A percentile compares a stretch with the other conserved stretches of the same genome.
Evolutionary conservation across 2,797 vertebrate genomes (phyloP).

Genomic region (Onychomys torridus): DNA sequence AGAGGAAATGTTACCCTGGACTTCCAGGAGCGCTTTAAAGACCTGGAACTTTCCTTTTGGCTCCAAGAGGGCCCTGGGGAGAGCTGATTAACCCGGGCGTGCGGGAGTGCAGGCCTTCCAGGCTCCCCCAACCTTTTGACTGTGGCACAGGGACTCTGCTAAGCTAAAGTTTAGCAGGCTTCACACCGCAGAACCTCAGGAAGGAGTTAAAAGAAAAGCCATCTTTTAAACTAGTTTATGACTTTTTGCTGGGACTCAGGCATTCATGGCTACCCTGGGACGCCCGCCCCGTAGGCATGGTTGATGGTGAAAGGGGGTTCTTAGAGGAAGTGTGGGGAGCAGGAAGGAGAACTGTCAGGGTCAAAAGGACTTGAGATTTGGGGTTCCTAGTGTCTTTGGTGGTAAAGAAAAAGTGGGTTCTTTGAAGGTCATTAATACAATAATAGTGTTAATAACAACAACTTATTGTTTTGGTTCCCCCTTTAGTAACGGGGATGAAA

Average conservation of each 20-base stretch:
- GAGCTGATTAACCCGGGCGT: not conserved
- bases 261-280: not conserved
- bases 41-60: conserved; percentile 60
- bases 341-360: not conserved
- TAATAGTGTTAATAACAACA: not conserved
- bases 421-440: not conserved
- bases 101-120: not conserved
- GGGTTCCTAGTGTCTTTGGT: not conserved
- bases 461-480: not conserved
- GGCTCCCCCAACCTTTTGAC: not conserved
- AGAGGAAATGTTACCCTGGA: conserved; percentile 68
- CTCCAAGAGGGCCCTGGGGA: not conserved
- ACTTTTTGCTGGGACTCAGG: not conserved
- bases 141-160: not conserved
- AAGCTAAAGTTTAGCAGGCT: not conserved
- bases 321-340: not conserved
- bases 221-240: not conserved
- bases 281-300: not conserved
- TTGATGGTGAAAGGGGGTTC: not conserved
- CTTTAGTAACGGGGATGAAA: not conserved
- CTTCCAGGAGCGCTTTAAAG: conserved; percentile 63
- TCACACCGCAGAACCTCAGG: not conserved
- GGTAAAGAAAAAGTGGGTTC: not conserved
- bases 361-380: not conserved
- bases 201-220: not conserved